These are phyloP conservation scores for Platypus cylindrus DNA, from an alignment of 2,888 invertebrate species.

Conservation along the genomic window DNA sequence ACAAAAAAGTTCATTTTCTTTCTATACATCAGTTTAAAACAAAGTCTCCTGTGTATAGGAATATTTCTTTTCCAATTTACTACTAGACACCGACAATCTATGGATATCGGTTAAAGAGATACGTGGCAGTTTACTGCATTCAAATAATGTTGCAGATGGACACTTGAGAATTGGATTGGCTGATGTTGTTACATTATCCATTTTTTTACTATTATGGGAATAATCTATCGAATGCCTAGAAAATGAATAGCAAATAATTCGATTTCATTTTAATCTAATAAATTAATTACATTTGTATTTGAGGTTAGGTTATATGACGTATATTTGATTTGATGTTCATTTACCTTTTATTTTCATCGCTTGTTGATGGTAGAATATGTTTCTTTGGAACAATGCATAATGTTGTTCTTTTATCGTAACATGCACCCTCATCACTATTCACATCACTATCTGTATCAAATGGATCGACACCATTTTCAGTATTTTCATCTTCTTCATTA, in stretches of 20 bases:
- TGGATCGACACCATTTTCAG: slow-evolving; percentile 67
- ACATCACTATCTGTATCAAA: slow-evolving; percentile 74
- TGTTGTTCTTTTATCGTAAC: slow-evolving; percentile 15
- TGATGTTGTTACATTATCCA: too few species aligned
- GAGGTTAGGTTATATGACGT: too few species aligned
- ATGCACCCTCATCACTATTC: slow-evolving; percentile 25
- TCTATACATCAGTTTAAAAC: too few species aligned
- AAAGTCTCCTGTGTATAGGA: slow-evolving; percentile 69
- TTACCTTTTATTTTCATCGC: slow-evolving; percentile 10
- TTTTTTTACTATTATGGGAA: too few species aligned
- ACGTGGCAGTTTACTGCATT: slow-evolving; percentile 20
- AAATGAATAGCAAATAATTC: too few species aligned
- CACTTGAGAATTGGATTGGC: slow-evolving; percentile 18
- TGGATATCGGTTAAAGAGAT: slow-evolving; percentile 27
- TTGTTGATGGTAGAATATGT: slow-evolving; percentile 12
- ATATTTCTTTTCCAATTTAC: slow-evolving; percentile 34
- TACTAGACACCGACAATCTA: slow-evolving; percentile 24
- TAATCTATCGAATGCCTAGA: slow-evolving; percentile 11
- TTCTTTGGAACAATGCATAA: slow-evolving; percentile 12
- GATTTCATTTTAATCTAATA: too few species aligned
- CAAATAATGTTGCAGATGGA: slow-evolving; percentile 23
- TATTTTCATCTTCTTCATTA: slow-evolving; percentile 44
- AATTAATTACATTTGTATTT: too few species aligned
- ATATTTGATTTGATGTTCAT: too few species aligned
- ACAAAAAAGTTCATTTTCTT: too few species aligned